phyloP scores from a whole-genome alignment of 2,888 invertebrate species.

The Linnaemya tessellans region DNA sequence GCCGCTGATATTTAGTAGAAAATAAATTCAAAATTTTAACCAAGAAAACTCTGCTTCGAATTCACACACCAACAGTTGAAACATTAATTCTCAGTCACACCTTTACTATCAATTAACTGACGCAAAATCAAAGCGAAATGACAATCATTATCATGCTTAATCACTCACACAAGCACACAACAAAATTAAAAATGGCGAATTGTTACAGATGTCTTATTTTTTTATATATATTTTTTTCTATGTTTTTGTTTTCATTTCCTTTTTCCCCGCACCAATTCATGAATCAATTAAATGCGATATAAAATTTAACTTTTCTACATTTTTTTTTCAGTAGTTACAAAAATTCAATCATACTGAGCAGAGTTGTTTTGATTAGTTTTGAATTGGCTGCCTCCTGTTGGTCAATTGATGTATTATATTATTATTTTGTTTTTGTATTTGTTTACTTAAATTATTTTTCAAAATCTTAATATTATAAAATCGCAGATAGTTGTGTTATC shows the following conservation, averaged over 20 bases:
- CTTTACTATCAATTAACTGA: neutral
- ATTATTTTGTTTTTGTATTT: slow-evolving; percentile 4
- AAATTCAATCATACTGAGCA: slow-evolving; percentile 74
- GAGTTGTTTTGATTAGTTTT: slow-evolving; percentile 81
- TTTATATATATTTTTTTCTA: neutral
- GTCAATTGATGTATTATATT: slow-evolving; percentile 45
- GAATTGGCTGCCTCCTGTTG: slow-evolving; percentile 66
- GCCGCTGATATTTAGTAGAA: neutral
- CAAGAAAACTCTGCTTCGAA: slow-evolving; percentile 81
- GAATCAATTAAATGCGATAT: neutral
- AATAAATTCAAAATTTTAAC: slow-evolving; percentile 76
- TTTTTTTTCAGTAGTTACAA: neutral
- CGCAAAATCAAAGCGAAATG: neutral
- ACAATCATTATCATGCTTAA: neutral
- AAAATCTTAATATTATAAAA: slow-evolving; percentile 59
- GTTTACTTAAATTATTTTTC: slow-evolving; percentile 36
- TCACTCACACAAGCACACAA: slow-evolving; percentile 27
- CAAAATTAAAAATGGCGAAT: slow-evolving; percentile 9
- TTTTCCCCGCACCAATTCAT: slow-evolving; percentile 16
- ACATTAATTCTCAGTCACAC: slow-evolving; percentile 26
- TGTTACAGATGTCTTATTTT: no score
- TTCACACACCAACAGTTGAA: slow-evolving; percentile 46
- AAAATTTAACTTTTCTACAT: neutral
- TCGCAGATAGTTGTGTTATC: slow-evolving; percentile 5
- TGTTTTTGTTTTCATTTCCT: neutral